These are phyloP conservation scores for Eutolmus rufibarbis DNA, from an alignment of 2,888 invertebrate genomes.

Conservation along the genomic window DNA sequence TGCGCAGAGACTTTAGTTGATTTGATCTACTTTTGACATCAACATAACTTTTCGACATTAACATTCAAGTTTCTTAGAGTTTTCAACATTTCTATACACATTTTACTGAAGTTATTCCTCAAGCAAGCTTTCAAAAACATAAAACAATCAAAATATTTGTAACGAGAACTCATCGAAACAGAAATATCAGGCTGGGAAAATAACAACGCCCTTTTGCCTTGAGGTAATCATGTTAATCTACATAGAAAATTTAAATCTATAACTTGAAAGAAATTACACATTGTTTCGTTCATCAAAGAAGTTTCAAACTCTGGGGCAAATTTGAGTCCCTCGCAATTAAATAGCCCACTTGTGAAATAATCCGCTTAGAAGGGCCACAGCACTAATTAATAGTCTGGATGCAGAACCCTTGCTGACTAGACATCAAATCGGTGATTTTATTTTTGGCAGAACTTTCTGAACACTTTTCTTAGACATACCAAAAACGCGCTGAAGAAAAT, in stretches of 20 bases:
- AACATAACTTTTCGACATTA: too few relatives aligned
- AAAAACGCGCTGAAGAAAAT: background rate
- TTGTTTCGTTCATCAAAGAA: background rate
- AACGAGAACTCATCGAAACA: background rate
- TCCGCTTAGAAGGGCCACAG: background rate
- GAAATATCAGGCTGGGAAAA: background rate
- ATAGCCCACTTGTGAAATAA: background rate
- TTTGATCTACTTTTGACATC: too few relatives aligned
- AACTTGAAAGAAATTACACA: background rate
- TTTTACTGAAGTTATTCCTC: background rate
- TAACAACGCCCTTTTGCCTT: background rate
- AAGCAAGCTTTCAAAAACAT: background rate
- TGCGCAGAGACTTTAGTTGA: too few relatives aligned
- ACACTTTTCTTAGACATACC: background rate
- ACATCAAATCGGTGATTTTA: background rate
- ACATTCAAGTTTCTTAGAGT: too few relatives aligned
- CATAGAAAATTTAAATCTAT: background rate
- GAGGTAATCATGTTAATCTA: background rate
- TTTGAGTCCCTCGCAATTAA: background rate
- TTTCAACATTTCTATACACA: too few relatives aligned
- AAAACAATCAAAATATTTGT: background rate
- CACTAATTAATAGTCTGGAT: background rate
- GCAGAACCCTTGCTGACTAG: background rate
- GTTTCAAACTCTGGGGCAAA: background rate
- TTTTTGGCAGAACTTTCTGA: background rate